These are phyloP conservation scores for Pteropus alecto DNA, from an alignment of 2,113 vertebrate genomes.

Conservation along the genomic window DNA sequence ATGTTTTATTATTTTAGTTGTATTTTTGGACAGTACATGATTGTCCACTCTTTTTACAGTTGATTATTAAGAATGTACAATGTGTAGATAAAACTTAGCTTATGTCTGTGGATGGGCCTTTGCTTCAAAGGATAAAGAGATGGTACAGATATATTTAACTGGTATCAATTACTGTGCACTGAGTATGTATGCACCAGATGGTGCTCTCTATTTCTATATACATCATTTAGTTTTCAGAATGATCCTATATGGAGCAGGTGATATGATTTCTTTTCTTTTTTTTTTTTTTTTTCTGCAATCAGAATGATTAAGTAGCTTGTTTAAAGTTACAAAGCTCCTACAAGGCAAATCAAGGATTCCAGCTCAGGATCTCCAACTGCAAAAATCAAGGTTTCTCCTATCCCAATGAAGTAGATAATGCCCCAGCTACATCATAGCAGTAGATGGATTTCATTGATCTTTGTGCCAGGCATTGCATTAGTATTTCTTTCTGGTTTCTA, in stretches of 20 bases:
- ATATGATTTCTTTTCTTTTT: neutral
- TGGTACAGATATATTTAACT: neutral
- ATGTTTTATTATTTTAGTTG: neutral
- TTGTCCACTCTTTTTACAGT: neutral
- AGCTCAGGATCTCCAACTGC: neutral
- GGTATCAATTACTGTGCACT: neutral
- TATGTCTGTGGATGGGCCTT: neutral
- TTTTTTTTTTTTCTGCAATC: neutral
- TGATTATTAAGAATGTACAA: neutral
- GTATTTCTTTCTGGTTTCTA: neutral
- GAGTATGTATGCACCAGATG: neutral
- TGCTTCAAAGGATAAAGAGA: neutral
- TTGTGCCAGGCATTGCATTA: neutral
- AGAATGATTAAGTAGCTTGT: neutral
- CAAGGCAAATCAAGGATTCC: neutral
- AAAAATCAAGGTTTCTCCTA: neutral
- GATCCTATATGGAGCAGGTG: neutral
- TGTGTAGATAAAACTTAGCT: neutral
- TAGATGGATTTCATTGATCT: neutral
- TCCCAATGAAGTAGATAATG: neutral
- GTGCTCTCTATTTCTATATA: neutral
- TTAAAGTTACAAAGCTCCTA: neutral
- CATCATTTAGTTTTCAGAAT: neutral
- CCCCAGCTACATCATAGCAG: neutral
- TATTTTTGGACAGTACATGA: neutral